Conservation (phyloP, 2,113 vertebrate species). For the Microcebus murinus region DNA sequence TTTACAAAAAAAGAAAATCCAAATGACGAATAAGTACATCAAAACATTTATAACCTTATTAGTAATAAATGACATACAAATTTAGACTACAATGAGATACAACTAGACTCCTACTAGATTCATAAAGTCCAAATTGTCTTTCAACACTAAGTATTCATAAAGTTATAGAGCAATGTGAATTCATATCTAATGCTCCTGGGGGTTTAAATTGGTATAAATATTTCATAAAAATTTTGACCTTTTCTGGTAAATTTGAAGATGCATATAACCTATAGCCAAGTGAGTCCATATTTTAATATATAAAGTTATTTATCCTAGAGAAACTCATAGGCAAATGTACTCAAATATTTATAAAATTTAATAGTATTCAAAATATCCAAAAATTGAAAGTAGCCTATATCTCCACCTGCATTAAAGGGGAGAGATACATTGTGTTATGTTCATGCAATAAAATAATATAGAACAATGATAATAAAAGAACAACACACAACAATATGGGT, state of each 20-base stretch:
- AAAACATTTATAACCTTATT: background rate
- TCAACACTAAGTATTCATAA: background rate
- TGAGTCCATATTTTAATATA: background rate
- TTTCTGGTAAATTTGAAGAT: background rate
- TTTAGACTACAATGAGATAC: background rate
- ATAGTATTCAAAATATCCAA: background rate
- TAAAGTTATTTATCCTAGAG: background rate
- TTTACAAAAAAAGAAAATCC: background rate
- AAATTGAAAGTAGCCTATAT: background rate
- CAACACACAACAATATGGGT: background rate
- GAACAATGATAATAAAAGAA: background rate
- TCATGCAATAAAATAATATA: background rate
- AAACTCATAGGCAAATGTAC: background rate
- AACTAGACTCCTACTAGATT: background rate
- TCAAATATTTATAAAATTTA: background rate
- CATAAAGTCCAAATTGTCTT: background rate
- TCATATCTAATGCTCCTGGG: background rate
- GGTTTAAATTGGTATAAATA: background rate
- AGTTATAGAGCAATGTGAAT: background rate
- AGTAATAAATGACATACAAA: background rate
- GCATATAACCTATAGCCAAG: background rate
- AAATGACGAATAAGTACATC: background rate
- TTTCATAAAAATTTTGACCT: background rate
- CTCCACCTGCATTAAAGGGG: background rate
- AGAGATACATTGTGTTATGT: background rate